These are phyloP conservation scores for Chaetophractus vellerosus DNA, from an alignment of 2,797 vertebrate species.

Conservation along the genomic window DNA sequence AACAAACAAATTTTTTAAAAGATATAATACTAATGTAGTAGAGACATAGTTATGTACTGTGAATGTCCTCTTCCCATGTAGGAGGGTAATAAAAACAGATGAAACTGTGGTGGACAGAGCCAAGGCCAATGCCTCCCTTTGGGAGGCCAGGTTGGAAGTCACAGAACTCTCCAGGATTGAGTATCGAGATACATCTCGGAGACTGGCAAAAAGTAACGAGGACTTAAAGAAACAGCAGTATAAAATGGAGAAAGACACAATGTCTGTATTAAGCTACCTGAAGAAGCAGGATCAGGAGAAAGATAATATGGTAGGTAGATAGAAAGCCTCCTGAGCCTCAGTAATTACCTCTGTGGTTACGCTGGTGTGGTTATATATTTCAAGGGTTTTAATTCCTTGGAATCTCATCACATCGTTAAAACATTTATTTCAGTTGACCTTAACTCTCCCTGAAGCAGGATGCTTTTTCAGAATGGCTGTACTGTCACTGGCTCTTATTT, in stretches of 20 bases:
- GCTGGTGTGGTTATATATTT: slow-evolving; percentile 24
- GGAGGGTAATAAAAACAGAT: slow-evolving; percentile 77
- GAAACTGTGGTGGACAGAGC: slow-evolving; percentile 92
- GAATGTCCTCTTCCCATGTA: slow-evolving; percentile 63
- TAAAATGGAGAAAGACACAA: slow-evolving; percentile 90
- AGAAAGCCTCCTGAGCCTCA: slow-evolving; percentile 36
- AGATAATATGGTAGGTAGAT: slow-evolving; percentile 90
- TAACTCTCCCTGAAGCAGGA: slow-evolving; percentile 16
- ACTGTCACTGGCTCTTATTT: slow-evolving; percentile 10
- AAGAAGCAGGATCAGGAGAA: slow-evolving; percentile 89
- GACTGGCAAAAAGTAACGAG: slow-evolving; percentile 90
- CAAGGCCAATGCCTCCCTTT: slow-evolving; percentile 92
- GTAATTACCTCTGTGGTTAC: neutral
- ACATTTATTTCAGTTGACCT: slow-evolving; percentile 41
- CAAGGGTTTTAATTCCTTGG: slow-evolving; percentile 59
- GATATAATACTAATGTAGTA: neutral
- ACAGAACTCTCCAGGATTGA: slow-evolving; percentile 90
- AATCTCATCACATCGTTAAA: slow-evolving; percentile 19
- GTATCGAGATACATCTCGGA: slow-evolving; percentile 89
- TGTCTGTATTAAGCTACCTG: slow-evolving; percentile 90
- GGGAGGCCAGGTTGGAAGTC: slow-evolving; percentile 93
- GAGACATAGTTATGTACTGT: slow-evolving; percentile 9
- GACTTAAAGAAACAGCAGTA: slow-evolving; percentile 91
- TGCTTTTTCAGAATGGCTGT: slow-evolving; percentile 59
- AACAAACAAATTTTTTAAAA: slow-evolving; percentile 38